These are phyloP conservation scores for Monochamus alternatus DNA, from an alignment of 2,888 invertebrate genomes.

Conservation along the genomic window DNA sequence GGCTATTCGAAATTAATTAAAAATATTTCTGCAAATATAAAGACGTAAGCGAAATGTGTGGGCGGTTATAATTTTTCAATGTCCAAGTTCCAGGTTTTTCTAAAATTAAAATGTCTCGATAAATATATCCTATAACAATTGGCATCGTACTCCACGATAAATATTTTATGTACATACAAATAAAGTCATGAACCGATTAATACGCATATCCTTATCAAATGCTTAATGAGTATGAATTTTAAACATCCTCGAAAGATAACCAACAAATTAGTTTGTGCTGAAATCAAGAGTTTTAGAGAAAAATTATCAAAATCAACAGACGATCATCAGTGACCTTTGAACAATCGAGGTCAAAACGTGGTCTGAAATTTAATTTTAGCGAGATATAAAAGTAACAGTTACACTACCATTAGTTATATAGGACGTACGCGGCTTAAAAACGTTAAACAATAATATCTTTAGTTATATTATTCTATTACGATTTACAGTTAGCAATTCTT, in stretches of 20 bases:
- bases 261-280: background rate
- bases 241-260: slow-evolving; percentile 23
- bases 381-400: background rate
- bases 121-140: background rate
- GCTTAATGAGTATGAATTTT: background rate
- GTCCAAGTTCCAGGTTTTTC: background rate
- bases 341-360: background rate
- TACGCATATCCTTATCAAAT: no score
- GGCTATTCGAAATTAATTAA: no score
- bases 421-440: background rate
- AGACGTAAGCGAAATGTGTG: no score
- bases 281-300: background rate
- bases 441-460: background rate
- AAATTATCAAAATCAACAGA: background rate
- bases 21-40: no score
- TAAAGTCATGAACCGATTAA: no score
- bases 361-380: slow-evolving; percentile 12
- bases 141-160: background rate
- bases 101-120: slow-evolving; percentile 6
- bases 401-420: background rate
- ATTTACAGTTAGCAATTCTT: no score
- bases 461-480: no score
- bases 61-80: background rate
- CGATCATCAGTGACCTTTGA: slow-evolving; percentile 4
- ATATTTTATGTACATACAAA: background rate